Evolutionary conservation across 2,888 invertebrate genomes (phyloP).

Genomic region (Pyrochroa serraticornis): DNA sequence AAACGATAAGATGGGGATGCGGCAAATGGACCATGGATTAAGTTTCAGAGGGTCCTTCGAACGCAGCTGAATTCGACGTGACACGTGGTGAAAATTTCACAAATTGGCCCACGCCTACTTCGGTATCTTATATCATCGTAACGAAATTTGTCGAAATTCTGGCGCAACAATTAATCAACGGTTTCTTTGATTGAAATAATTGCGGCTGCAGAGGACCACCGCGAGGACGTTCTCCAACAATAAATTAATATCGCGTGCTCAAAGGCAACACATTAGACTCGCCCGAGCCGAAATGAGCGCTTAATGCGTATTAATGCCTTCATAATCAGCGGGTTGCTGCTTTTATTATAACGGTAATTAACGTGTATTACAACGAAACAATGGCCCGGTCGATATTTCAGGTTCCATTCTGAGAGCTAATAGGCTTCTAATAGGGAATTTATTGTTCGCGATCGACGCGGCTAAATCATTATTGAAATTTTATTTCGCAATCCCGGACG

Average conservation of each 20-base stretch:
- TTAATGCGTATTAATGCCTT: conserved; percentile 43
- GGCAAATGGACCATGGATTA: conserved; percentile 45
- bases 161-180: conserved; percentile 8
- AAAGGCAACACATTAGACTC: conserved; percentile 38
- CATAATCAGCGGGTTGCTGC: conserved; percentile 42
- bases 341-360: conserved; percentile 41
- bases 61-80: too few relatives aligned
- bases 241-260: conserved; percentile 42
- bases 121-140: too few relatives aligned
- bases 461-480: conserved; percentile 6
- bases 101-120: too few relatives aligned
- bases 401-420: conserved; percentile 17
- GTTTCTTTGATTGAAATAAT: conserved; percentile 14
- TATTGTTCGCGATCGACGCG: conserved; percentile 9
- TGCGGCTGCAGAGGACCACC: background rate
- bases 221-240: conserved; percentile 34
- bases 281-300: conserved; percentile 34
- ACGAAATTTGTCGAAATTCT: too few relatives aligned
- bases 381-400: conserved; percentile 27
- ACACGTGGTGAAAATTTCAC: too few relatives aligned
- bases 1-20: conserved; percentile 42
- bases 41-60: conserved; percentile 30
- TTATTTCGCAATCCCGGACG: conserved; percentile 16
- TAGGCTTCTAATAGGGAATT: conserved; percentile 27
- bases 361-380: conserved; percentile 30